Percentiles rank a stretch among this genome's conserved stretches.
Conservation (phyloP, 1,140 invertebrate genomes). For the Spodoptera frugiperda region DNA sequence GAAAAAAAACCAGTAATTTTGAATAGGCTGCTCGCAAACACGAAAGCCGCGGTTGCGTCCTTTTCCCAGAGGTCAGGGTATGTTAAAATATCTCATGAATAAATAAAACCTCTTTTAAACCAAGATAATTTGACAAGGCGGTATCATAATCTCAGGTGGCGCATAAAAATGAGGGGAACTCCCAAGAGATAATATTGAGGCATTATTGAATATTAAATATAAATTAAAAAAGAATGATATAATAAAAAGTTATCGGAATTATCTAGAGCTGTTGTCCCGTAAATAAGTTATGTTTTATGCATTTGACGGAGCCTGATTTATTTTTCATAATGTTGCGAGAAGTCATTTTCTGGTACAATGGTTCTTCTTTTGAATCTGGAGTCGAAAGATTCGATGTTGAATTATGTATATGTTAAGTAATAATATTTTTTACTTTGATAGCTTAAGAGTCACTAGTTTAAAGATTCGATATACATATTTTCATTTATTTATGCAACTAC, state of each 20-base stretch:
- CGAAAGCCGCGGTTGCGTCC: background rate
- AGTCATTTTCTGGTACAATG: background rate
- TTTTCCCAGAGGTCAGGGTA: slow-evolving; percentile 22
- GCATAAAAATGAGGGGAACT: background rate
- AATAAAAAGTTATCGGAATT: background rate
- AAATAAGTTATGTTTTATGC: slow-evolving; percentile 27
- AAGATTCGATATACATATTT: too few relatives aligned
- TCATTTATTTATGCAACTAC: too few relatives aligned
- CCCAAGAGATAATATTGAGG: background rate
- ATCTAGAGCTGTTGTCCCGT: background rate
- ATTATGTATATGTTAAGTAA: too few relatives aligned
- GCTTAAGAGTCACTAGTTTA: too few relatives aligned
- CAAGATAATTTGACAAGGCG: slow-evolving; percentile 25
- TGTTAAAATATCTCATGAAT: slow-evolving; percentile 36
- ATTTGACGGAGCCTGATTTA: slow-evolving; percentile 5
- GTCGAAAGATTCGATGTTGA: too few relatives aligned
- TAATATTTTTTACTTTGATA: too few relatives aligned
- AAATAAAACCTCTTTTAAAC: slow-evolving; percentile 29
- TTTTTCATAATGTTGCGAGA: slow-evolving; percentile 1
- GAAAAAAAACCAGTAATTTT: slow-evolving; percentile 17
- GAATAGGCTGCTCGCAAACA: background rate
- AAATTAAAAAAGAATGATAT: slow-evolving; percentile 6
- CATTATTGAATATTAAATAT: slow-evolving; percentile 27
- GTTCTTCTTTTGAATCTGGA: slow-evolving; percentile 8
- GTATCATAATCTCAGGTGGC: slow-evolving; percentile 22